phyloP scores from a whole-genome alignment of 1,140 invertebrate genomes.

The Trichonephila clavipes region DNA sequence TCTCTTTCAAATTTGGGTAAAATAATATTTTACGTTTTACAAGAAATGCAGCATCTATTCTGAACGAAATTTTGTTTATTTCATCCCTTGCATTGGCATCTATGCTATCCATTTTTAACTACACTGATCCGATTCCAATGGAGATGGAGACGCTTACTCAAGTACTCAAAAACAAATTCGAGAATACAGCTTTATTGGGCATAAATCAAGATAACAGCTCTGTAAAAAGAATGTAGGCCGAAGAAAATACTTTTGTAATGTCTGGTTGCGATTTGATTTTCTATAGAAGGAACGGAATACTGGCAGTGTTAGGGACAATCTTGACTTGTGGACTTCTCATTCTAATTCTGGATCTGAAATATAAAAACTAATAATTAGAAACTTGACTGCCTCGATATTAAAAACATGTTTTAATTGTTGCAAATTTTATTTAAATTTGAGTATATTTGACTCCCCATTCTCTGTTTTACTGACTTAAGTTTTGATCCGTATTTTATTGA shows the following conservation, averaged over 20 bases:
- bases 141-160: not conserved
- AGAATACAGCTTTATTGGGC: not conserved
- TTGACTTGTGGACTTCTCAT: not conserved
- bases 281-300: not conserved
- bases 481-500: too few species aligned
- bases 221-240: not conserved
- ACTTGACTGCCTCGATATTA: too few species aligned
- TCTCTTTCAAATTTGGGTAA: not conserved
- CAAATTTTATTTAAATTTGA: too few species aligned
- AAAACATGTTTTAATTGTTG: too few species aligned
- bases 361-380: too few species aligned
- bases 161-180: not conserved
- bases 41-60: not conserved
- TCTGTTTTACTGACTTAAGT: too few species aligned
- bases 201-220: not conserved
- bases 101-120: not conserved
- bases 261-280: not conserved
- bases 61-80: not conserved
- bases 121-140: not conserved
- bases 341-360: not conserved
- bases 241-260: not conserved
- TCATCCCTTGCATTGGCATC: not conserved
- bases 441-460: too few species aligned
- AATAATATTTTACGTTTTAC: not conserved
- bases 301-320: not conserved